These are phyloP conservation scores for Campylorhamphus procurvoides DNA, from an alignment of 2,113 vertebrate genomes.

Conservation along the genomic window DNA sequence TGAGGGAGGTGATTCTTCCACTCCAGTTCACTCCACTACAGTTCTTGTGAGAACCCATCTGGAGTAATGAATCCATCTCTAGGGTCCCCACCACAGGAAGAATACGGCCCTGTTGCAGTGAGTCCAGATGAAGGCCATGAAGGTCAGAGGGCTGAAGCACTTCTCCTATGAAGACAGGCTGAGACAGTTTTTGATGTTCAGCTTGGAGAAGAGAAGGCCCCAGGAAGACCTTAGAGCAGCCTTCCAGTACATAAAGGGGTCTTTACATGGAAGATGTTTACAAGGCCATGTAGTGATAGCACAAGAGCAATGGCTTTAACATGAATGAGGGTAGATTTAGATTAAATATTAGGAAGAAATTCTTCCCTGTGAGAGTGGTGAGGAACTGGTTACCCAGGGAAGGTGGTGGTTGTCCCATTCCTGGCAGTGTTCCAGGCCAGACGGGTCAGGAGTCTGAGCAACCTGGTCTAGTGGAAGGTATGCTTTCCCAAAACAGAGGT, in stretches of 20 bases:
- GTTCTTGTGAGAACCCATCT: neutral
- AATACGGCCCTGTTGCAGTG: neutral
- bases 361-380: neutral
- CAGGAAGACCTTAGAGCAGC: neutral
- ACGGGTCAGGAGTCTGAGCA: neutral
- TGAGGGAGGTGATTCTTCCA: neutral
- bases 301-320: neutral
- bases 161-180: neutral
- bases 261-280: neutral
- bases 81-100: neutral
- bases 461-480: neutral
- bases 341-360: too few species aligned
- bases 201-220: neutral
- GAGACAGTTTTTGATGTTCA: too few species aligned
- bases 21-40: neutral
- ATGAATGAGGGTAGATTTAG: neutral
- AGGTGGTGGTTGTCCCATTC: neutral
- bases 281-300: neutral
- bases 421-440: neutral
- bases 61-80: neutral
- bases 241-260: neutral
- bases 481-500: neutral
- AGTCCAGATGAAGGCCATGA: neutral
- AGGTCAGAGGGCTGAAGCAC: neutral
- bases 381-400: neutral